Evolutionary conservation across 2,797 vertebrate genomes (phyloP).

Genomic region (Acanthurus leucopareius): DNA sequence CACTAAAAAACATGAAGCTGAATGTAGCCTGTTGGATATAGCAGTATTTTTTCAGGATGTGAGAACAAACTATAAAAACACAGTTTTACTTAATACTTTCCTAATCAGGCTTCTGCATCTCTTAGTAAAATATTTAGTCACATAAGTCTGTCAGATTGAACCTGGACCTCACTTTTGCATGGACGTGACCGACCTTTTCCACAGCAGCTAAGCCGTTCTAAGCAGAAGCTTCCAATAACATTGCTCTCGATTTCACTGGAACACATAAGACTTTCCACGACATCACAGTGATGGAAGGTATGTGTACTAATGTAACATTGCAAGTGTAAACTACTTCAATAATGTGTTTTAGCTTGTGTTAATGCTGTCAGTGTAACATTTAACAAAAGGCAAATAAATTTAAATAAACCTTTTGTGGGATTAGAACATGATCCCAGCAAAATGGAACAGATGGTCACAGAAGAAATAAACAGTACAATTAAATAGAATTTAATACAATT

Average conservation of each 20-base stretch:
- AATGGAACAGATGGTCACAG: background rate
- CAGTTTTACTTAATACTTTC: background rate
- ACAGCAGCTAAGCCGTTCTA: constrained; percentile 43
- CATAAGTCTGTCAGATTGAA: constrained; percentile 7
- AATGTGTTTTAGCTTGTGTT: constrained; percentile 24
- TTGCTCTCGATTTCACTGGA: constrained; percentile 48
- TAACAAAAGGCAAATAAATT: constrained; percentile 1
- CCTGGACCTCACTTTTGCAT: constrained; percentile 15
- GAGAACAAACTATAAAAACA: constrained; percentile 2
- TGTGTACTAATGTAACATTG: constrained; percentile 25
- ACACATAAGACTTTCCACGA: constrained; percentile 56
- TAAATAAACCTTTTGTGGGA: constrained; percentile 1
- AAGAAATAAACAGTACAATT: background rate
- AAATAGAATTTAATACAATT: too few relatives aligned
- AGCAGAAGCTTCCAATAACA: constrained; percentile 31
- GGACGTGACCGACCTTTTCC: constrained; percentile 43
- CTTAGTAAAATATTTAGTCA: constrained; percentile 1
- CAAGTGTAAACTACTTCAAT: constrained; percentile 12
- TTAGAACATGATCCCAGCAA: background rate
- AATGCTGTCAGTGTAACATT: background rate
- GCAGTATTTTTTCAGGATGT: constrained; percentile 14
- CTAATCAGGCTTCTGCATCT: background rate
- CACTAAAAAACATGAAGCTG: background rate
- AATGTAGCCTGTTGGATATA: background rate
- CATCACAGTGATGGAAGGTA: constrained; percentile 49